Conservation (phyloP, 2,888 invertebrate species). For the Doris montereyensis region DNA sequence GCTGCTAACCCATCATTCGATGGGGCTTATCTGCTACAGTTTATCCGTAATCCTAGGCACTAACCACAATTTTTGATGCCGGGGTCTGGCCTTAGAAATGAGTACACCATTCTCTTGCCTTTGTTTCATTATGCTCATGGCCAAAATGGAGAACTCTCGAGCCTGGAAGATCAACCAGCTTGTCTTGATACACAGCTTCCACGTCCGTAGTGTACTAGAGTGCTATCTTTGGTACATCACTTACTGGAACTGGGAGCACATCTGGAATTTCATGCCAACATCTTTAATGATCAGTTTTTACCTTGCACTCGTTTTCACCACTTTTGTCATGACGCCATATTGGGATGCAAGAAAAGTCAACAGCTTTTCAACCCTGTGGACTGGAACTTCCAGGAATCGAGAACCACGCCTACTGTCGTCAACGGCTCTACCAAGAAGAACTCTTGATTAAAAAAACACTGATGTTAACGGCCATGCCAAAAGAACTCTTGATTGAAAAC, state of each 20-base stretch:
- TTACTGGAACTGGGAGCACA: constrained; percentile 57
- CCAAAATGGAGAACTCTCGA: constrained; percentile 54
- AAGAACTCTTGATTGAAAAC: no score
- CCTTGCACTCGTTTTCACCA: constrained; percentile 54
- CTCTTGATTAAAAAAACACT: no score
- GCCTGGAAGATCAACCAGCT: constrained; percentile 67
- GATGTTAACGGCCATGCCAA: no score
- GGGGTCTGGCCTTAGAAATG: constrained; percentile 64
- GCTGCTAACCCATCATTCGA: constrained; percentile 62
- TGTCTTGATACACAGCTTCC: constrained; percentile 65
- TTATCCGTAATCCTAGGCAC: constrained; percentile 49
- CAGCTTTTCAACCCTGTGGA: constrained; percentile 64
- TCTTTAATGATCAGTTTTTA: constrained; percentile 55
- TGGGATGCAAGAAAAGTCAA: constrained; percentile 69
- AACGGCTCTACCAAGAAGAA: no score
- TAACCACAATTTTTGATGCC: constrained; percentile 59
- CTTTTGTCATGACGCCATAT: constrained; percentile 67
- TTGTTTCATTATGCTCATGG: constrained; percentile 66
- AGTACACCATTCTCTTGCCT: constrained; percentile 66
- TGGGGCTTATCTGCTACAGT: constrained; percentile 56
- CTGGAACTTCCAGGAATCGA: constrained; percentile 63
- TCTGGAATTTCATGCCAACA: constrained; percentile 58
- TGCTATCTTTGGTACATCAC: constrained; percentile 59
- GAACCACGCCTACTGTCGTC: no score
- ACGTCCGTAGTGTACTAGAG: constrained; percentile 63